phyloP scores from a whole-genome alignment of 2,113 vertebrate species.

The Gorsachius goisagi region DNA sequence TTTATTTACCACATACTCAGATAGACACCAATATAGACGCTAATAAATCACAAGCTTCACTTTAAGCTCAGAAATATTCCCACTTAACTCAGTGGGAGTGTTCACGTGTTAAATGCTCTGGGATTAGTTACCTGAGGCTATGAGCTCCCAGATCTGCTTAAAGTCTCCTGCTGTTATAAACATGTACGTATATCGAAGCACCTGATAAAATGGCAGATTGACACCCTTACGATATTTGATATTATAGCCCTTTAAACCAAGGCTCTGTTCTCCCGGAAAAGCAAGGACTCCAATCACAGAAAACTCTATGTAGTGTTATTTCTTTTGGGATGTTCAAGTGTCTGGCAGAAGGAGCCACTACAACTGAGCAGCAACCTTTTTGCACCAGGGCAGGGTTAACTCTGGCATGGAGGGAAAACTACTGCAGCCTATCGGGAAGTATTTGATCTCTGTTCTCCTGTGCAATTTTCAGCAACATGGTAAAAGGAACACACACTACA shows the following conservation, averaged over 20 bases:
- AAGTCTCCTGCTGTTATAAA: background rate
- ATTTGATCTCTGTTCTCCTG: conserved; percentile 6
- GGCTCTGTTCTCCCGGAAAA: background rate
- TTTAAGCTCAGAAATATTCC: background rate
- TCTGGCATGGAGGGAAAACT: background rate
- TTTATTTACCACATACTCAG: background rate
- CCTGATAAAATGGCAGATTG: background rate
- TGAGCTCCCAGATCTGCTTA: background rate
- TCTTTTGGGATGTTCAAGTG: background rate
- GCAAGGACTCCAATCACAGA: background rate
- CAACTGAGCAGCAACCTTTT: background rate
- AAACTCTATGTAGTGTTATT: background rate
- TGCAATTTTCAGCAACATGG: background rate
- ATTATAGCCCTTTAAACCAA: background rate
- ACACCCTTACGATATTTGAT: background rate
- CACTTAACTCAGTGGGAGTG: background rate
- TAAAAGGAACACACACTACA: conserved; percentile 2
- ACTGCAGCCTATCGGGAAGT: background rate
- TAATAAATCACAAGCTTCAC: background rate
- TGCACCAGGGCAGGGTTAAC: background rate
- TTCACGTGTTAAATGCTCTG: background rate
- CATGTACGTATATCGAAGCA: rapidly evolving
- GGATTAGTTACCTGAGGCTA: background rate
- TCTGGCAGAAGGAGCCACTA: background rate
- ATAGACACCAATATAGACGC: background rate